A percentile compares a stretch with the other conserved stretches of the same genome.
phyloP scores from a whole-genome alignment of 37 sponge, comb jelly and placozoan genomes.

The Diacarnus erythraeanus region DNA sequence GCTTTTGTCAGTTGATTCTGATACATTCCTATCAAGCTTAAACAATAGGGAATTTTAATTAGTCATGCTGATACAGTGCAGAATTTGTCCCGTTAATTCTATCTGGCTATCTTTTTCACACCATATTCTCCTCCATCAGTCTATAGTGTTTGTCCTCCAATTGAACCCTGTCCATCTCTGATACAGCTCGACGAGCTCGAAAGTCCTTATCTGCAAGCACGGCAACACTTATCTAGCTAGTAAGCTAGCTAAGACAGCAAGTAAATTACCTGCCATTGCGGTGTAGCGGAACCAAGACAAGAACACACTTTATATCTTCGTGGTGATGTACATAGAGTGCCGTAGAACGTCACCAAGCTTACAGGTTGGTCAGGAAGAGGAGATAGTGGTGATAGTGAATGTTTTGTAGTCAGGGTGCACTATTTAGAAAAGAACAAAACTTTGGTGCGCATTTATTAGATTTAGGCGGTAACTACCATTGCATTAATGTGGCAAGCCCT shows the following conservation, averaged over 20 bases:
- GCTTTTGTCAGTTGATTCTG: too few species aligned
- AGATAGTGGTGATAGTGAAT: too few species aligned
- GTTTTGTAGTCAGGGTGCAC: neutral
- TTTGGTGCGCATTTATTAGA: conserved; percentile 7
- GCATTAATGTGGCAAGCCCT: neutral
- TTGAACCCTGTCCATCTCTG: conserved; percentile 48
- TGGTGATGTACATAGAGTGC: too few species aligned
- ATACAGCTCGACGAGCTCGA: conserved; percentile 33
- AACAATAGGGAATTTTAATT: too few species aligned
- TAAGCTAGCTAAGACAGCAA: neutral
- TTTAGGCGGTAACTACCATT: neutral
- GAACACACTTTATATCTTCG: too few species aligned
- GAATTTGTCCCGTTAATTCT: too few species aligned
- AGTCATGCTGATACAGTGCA: too few species aligned
- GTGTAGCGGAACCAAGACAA: too few species aligned
- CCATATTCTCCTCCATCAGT: conserved; percentile 75
- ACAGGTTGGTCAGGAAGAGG: too few species aligned
- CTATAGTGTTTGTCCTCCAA: conserved; percentile 79
- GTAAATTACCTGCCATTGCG: neutral
- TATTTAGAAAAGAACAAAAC: neutral
- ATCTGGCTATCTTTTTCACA: conserved; percentile 10
- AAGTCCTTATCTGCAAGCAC: neutral
- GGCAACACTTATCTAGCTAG: neutral
- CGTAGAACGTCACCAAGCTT: too few species aligned
- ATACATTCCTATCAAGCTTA: too few species aligned